Evolutionary conservation across 2,113 vertebrate genomes (phyloP).

Genomic region (Platichthys flesus): DNA sequence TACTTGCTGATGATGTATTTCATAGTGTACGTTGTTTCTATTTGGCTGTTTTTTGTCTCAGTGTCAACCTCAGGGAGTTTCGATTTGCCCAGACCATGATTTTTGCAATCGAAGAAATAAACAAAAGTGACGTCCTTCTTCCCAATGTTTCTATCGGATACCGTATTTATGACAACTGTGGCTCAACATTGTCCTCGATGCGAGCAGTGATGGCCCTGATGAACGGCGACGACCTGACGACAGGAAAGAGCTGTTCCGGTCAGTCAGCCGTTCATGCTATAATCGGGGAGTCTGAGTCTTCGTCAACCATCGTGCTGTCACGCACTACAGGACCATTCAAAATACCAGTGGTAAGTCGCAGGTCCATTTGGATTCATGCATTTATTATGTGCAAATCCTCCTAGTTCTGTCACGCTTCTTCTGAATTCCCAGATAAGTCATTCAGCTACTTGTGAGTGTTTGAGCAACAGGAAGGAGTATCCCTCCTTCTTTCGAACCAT

Average conservation of each 20-base stretch:
- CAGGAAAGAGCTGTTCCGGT: conserved; percentile 59
- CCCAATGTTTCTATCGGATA: conserved; percentile 80
- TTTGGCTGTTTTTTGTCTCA: conserved; percentile 38
- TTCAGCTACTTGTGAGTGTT: conserved; percentile 80
- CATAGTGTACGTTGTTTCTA: neutral
- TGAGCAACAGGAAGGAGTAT: conserved; percentile 74
- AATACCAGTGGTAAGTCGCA: conserved; percentile 79
- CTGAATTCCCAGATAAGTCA: conserved; percentile 77
- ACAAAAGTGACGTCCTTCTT: conserved; percentile 73
- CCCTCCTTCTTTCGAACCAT: conserved; percentile 82
- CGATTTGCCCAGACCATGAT: conserved; percentile 83
- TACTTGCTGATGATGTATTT: neutral
- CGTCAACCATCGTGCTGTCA: conserved; percentile 79
- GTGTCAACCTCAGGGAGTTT: conserved; percentile 81
- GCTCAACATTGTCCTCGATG: conserved; percentile 79
- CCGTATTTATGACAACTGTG: conserved; percentile 83
- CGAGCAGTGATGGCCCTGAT: conserved; percentile 78
- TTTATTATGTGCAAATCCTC: neutral
- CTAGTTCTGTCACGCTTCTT: neutral
- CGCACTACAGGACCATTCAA: conserved; percentile 78
- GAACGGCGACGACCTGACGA: conserved; percentile 64
- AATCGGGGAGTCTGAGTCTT: conserved; percentile 83
- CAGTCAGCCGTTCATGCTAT: conserved; percentile 78
- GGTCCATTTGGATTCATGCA: neutral
- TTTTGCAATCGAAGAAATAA: conserved; percentile 84